These are phyloP conservation scores for Pedetes capensis DNA, from an alignment of 2,113 vertebrate genomes.

Conservation along the genomic window DNA sequence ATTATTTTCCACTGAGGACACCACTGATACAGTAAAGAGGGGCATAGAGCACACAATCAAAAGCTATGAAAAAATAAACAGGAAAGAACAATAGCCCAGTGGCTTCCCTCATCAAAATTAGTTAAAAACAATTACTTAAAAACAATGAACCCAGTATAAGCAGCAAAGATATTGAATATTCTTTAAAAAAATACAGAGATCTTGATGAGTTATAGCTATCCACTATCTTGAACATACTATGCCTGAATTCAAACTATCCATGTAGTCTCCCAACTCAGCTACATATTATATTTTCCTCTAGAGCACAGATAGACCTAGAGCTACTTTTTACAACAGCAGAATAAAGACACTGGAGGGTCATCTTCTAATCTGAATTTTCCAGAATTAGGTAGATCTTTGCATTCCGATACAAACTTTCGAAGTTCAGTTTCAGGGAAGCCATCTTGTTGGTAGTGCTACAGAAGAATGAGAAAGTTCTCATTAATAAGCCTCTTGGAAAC, in stretches of 20 bases:
- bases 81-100: not conserved
- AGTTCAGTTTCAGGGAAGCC: constrained; percentile 89
- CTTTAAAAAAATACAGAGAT: constrained; percentile 29
- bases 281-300: not conserved
- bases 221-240: not conserved
- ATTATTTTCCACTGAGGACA: not conserved
- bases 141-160: not conserved
- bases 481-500: constrained; percentile 8
- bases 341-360: constrained; percentile 79
- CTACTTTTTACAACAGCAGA: constrained; percentile 85
- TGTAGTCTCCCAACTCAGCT: not conserved
- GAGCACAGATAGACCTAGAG: constrained; percentile 1
- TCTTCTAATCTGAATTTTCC: constrained; percentile 88
- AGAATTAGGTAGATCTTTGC: constrained; percentile 89
- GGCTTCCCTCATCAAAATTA: not conserved
- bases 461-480: not conserved
- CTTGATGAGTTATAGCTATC: not conserved
- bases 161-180: constrained; percentile 3
- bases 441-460: constrained; percentile 90
- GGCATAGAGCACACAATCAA: not conserved
- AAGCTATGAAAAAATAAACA: not conserved
- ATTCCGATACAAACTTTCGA: constrained; percentile 89
- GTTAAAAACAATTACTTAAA: not conserved
- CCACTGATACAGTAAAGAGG: not conserved
- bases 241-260: not conserved